Evolutionary conservation across 2,113 vertebrate genomes (phyloP).

Genomic region (Nothobranchius furzeri): DNA sequence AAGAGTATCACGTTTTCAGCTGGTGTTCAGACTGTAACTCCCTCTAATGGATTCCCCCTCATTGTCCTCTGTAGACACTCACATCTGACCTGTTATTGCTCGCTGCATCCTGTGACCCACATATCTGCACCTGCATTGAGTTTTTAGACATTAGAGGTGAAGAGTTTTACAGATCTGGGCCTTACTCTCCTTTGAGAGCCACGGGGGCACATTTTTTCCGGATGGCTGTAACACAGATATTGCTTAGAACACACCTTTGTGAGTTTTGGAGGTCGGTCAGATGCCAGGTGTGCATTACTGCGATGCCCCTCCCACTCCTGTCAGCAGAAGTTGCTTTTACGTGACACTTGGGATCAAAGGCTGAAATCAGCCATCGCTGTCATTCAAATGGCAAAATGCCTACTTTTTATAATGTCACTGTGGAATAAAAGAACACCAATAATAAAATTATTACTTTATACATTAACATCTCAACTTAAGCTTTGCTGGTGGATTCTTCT

Average conservation of each 20-base stretch:
- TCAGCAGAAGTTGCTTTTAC: conserved; percentile 48
- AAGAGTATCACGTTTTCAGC: no score
- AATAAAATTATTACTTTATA: no score
- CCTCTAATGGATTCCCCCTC: background rate
- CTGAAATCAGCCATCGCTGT: background rate
- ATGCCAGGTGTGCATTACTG: conserved; percentile 65
- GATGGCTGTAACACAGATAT: conserved; percentile 66
- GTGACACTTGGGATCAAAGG: conserved; percentile 7
- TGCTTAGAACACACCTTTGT: conserved; percentile 57
- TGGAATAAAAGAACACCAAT: no score
- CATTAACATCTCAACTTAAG: no score
- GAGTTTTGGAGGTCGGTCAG: conserved; percentile 63
- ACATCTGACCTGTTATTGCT: background rate
- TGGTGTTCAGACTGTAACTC: background rate
- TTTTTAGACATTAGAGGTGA: conserved; percentile 24
- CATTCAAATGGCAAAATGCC: background rate
- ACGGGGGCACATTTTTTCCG: conserved; percentile 53
- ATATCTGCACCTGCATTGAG: conserved; percentile 55
- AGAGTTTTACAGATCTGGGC: conserved; percentile 48
- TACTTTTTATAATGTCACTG: no score
- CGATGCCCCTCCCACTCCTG: conserved; percentile 14
- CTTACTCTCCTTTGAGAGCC: conserved; percentile 55
- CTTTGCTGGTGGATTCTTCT: background rate
- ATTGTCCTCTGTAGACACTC: background rate
- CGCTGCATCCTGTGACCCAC: conserved; percentile 35